Conservation (phyloP, 2,797 vertebrate genomes). For the Pipistrellus pipistrellus region DNA sequence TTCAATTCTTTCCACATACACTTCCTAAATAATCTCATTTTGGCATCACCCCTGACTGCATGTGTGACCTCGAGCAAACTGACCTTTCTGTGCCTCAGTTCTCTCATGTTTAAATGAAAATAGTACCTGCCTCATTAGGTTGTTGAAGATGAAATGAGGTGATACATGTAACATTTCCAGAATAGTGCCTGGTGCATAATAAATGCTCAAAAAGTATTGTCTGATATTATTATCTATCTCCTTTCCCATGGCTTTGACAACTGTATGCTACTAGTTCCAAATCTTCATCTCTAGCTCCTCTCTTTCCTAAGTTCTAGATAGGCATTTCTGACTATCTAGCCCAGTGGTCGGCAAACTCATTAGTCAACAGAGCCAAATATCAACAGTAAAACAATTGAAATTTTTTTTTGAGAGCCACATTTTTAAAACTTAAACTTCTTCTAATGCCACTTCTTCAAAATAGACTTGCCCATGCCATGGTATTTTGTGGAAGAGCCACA, state of each 20-base stretch:
- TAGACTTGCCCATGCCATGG: no score
- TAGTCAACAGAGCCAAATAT: no score
- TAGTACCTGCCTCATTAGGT: neutral
- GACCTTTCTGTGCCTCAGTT: neutral
- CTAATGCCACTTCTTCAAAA: no score
- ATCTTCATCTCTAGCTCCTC: neutral
- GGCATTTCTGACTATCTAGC: neutral
- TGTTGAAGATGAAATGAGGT: neutral
- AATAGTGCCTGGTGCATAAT: neutral
- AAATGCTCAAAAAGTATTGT: neutral
- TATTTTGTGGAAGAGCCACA: no score
- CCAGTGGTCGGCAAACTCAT: no score
- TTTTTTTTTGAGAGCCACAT: no score
- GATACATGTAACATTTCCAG: neutral
- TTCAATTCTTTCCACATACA: neutral
- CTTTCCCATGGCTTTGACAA: neutral
- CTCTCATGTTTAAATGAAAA: conserved; percentile 31
- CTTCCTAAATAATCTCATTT: neutral
- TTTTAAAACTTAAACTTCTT: no score
- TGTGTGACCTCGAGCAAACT: neutral
- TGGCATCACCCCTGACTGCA: neutral
- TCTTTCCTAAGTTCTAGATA: neutral
- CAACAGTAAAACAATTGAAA: no score
- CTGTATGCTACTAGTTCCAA: neutral
- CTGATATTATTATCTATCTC: neutral